Evolutionary conservation across 2,113 vertebrate species (phyloP).

Genomic region (Proterorhinus semilunaris): DNA sequence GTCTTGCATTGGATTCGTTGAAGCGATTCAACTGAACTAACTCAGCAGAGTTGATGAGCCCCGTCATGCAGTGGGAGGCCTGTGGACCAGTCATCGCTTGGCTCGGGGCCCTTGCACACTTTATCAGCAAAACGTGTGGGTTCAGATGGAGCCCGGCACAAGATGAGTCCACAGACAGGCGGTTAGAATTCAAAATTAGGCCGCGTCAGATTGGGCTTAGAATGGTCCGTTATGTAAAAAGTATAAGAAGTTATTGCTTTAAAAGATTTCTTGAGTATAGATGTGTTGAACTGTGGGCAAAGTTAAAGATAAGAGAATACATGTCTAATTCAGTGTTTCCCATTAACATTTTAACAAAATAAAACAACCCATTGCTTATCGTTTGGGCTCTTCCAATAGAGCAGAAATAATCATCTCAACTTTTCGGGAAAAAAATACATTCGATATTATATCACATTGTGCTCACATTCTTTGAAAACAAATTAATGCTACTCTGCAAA

Average conservation of each 20-base stretch:
- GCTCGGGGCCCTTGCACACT: conserved; percentile 16
- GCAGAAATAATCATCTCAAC: neutral
- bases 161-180: conserved; percentile 17
- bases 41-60: conserved; percentile 6
- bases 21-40: conserved; percentile 2
- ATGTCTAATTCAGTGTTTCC: too few relatives aligned
- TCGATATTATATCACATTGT: too few relatives aligned
- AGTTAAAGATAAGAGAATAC: neutral
- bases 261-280: neutral
- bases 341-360: too few relatives aligned
- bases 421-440: neutral
- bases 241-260: neutral
- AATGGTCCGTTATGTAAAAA: conserved; percentile 5
- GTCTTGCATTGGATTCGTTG: neutral
- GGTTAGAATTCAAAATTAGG: conserved; percentile 5
- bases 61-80: conserved; percentile 7
- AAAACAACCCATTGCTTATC: neutral
- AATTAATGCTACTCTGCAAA: neutral
- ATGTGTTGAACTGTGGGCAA: neutral
- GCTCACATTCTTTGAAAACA: neutral
- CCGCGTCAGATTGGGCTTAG: neutral
- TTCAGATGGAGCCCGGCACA: conserved; percentile 22
- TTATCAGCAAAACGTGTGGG: conserved; percentile 25
- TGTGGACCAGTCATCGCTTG: conserved; percentile 20
- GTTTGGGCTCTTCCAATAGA: neutral